A percentile compares a stretch with the other conserved stretches of the same genome.
Conservation (phyloP, 1,140 invertebrate species). For the Periplaneta americana region DNA sequence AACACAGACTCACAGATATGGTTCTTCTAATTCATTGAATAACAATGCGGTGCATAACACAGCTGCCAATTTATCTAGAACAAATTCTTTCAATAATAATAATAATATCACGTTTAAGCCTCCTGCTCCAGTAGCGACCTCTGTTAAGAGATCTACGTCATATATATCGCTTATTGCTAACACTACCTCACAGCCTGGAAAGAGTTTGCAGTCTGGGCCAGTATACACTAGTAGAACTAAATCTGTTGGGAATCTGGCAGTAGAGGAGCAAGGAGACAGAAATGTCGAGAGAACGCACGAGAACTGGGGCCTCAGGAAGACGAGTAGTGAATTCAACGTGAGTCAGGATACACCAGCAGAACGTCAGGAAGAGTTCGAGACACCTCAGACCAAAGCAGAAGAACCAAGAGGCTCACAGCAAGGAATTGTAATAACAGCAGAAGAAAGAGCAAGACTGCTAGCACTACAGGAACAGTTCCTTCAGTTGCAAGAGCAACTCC, state of each 20-base stretch:
- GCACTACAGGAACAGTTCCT: slow-evolving; percentile 9
- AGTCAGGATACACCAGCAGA: background rate
- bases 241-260: slow-evolving; percentile 1
- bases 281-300: background rate
- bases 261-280: background rate
- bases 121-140: slow-evolving; percentile 21
- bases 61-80: slow-evolving; percentile 22
- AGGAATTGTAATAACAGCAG: background rate
- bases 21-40: background rate
- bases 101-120: background rate
- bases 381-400: background rate
- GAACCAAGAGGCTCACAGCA: background rate
- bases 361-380: background rate
- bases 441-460: background rate
- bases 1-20: background rate
- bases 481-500: slow-evolving; percentile 1
- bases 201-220: slow-evolving; percentile 16
- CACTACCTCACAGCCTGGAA: background rate
- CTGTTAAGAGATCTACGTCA: slow-evolving; percentile 35
- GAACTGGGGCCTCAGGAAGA: slow-evolving; percentile 3
- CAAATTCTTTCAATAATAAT: slow-evolving; percentile 30
- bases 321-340: slow-evolving; percentile 7
- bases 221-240: slow-evolving; percentile 18
- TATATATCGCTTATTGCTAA: slow-evolving; percentile 29
- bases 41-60: too few species aligned